Percentiles rank a stretch among this genome's conserved stretches.
Evolutionary conservation across 2,797 vertebrate species (phyloP).

Genomic region (Schizopygopsis pylzovi): DNA sequence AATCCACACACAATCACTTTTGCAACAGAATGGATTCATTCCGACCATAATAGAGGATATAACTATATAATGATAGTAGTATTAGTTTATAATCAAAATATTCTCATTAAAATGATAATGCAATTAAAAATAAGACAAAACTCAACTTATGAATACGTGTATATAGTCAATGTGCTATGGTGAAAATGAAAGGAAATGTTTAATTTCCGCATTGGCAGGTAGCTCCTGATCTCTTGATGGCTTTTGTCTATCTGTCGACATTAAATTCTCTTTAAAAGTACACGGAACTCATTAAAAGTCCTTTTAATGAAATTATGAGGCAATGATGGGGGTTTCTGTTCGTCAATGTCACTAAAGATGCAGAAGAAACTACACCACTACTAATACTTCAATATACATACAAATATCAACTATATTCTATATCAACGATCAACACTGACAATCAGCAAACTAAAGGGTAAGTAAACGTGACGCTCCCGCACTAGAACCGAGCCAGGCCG

Average conservation of each 20-base stretch:
- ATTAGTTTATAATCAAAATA: neutral
- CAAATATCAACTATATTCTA: too few species aligned
- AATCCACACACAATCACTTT: slow-evolving; percentile 8
- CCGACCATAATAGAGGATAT: neutral
- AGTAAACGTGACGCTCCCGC: neutral
- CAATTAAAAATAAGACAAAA: neutral
- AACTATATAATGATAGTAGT: neutral
- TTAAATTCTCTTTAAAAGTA: neutral
- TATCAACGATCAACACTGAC: neutral
- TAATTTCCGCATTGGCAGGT: slow-evolving; percentile 46
- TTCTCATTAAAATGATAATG: neutral
- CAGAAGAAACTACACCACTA: neutral
- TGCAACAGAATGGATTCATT: neutral
- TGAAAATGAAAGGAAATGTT: slow-evolving; percentile 46
- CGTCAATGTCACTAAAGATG: slow-evolving; percentile 26
- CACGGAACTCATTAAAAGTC: neutral
- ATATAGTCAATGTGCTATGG: neutral
- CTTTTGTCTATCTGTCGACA: neutral
- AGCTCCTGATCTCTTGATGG: neutral
- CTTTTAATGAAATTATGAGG: neutral
- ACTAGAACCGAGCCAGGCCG: slow-evolving; percentile 41
- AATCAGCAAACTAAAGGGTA: neutral
- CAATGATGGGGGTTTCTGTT: neutral
- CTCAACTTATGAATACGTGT: neutral
- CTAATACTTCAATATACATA: neutral